Base-by-base conservation (phyloP, 2,797 vertebrate species). In the Varecia variegata region DNA sequence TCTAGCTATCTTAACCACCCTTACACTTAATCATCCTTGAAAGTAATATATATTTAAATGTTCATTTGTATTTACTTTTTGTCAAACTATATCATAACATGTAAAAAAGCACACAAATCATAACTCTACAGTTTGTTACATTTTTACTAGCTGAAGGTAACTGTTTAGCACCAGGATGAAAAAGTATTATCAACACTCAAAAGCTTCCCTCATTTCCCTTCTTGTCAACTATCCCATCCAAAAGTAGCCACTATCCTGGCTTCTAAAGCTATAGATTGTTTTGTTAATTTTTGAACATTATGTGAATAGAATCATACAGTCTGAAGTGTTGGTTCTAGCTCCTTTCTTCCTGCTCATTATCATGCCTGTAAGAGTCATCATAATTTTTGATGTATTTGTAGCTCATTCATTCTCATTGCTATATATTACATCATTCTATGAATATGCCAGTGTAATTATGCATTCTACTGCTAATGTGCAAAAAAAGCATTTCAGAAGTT, bases 1-100 rank as follows among this genome's bases (percentile, higher is more conserved):
- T 97, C 92, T 95, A 97, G 89, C 94, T 80, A 50, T 82, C 11
- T 56, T 96, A 82, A 43, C 2, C 6, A 58, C 2, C 1, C 30
- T 3, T 17, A 32, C 0, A 50, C 23, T 76, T 45, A 84, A 27
- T 79, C 21, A 60, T 25, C 52, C 14, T 82, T 65, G 7, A 74
- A 35, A 54, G n/a, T 45, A 93, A 43, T 83, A 32, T 68, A 23
- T 13, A 52, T 58, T 83, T 50, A 84, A 56, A 5, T 70, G 25
- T 32, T 60, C 30, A 5, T 74, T 60, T 58, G 7, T 58, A 60
- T 68, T 84, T 56, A 45, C 32, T 81, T 90, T 76, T 70, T 54
- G 50, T 88, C 56, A 2, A 90, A 43, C 21, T 32, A 47, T 30
- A 50, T 54, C 21, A n/a, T 45, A 52, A 38, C n/a, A 40, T 50